Evolutionary conservation across 1,140 invertebrate species (phyloP), one percentile per base, ranked within the genome.

Genomic region (Subanguina moxae): DNA sequence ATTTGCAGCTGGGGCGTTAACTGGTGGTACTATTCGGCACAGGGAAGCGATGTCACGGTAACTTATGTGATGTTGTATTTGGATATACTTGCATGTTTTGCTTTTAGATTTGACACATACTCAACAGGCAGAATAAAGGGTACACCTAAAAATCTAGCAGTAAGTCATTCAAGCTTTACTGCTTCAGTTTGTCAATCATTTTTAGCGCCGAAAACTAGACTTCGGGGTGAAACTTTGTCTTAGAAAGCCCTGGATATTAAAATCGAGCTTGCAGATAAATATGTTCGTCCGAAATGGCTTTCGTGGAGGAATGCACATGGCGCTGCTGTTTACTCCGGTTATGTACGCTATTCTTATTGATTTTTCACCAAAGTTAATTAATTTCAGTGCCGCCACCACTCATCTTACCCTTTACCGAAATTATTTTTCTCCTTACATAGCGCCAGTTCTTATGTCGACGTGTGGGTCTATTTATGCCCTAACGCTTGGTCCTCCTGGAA

Each of bases 391-490:
- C n/a, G 8, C 52, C 19, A 52, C 62, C 5, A 19, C 59, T 30
- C 56, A 48, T 25, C 19, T 61, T 46, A 56, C 61, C 38, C 9
- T 19, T 19, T 68, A 61, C 32, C 66, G 66, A 19, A 59, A 45
- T 42, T 58, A 46, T 62, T 68, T 45, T 52, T 68, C 66, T 25
- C n/a, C 52, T 28, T 30, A 59, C 21, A 42, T 59, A 45, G 0
- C 46, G 27, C 65, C 65, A 56, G 64, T 56, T 27, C 19, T n/a
- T 59, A 11, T 3, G 3, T 27, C 28, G 1, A 59, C 15, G n/a
- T 11, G 21, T 17, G 9, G 21, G 13, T 7, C 1, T 28, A 17
- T 19, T 28, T 32, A 32, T 1, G 21, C 21, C n/a, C 32, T 59
- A 19, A 11, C 28, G 21, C 32, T 59, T 59, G 57, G 57, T 32